Conservation (phyloP, 2,113 vertebrate species). For the Nycticryphes semicollaris region DNA sequence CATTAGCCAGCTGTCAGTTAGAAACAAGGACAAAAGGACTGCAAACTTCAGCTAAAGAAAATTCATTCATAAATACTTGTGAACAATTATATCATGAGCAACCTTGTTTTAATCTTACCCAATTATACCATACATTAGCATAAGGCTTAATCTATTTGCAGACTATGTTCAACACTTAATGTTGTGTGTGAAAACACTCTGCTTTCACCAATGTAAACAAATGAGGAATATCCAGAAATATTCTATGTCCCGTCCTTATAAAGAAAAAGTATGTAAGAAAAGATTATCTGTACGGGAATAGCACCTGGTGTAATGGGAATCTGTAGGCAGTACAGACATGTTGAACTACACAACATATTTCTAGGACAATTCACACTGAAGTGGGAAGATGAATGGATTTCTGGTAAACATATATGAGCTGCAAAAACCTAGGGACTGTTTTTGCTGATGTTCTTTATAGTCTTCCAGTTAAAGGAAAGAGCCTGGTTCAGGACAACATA, state of each 20-base stretch:
- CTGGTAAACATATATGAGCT: background rate
- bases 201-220: background rate
- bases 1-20: background rate
- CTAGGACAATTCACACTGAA: background rate
- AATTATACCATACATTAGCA: background rate
- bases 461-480: background rate
- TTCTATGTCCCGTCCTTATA: background rate
- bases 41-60: background rate
- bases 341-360: background rate
- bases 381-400: background rate
- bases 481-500: background rate
- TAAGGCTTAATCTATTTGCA: background rate
- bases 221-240: background rate
- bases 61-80: background rate
- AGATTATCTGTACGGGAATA: background rate
- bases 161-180: background rate
- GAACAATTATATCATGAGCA: background rate
- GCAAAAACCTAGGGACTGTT: background rate
- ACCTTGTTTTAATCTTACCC: background rate
- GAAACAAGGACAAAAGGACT: background rate
- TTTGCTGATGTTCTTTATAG: background rate
- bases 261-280: background rate
- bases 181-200: background rate
- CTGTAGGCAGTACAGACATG: background rate
- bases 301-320: background rate